Conservation (phyloP, 2,888 invertebrate genomes). For the Dryobotodes eremita region DNA sequence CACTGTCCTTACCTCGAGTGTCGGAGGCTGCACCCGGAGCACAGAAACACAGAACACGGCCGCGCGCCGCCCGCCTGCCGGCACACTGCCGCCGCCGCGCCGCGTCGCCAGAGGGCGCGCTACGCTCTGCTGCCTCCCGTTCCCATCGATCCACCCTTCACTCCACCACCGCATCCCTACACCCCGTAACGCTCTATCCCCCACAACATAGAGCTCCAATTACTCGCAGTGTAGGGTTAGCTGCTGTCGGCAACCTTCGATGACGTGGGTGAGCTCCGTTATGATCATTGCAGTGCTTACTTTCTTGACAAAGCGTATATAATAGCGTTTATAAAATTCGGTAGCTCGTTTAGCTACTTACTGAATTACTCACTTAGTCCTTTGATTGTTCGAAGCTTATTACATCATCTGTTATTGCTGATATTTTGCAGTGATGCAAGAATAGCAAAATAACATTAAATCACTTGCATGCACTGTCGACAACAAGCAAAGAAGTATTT, state of each 20-base stretch:
- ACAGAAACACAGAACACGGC: constrained; percentile 73
- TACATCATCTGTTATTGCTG: constrained; percentile 9
- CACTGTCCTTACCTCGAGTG: constrained; percentile 74
- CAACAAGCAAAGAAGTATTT: neutral
- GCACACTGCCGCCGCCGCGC: constrained; percentile 76
- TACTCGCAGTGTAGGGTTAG: constrained; percentile 49
- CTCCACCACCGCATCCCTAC: constrained; percentile 58
- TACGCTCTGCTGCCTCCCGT: constrained; percentile 70
- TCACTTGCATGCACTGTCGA: neutral
- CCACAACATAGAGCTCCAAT: constrained; percentile 71
- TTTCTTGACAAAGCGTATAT: constrained; percentile 41
- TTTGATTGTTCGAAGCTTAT: constrained; percentile 22
- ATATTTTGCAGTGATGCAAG: constrained; percentile 1
- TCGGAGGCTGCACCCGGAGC: constrained; percentile 65
- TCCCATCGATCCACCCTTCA: constrained; percentile 86
- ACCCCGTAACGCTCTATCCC: constrained; percentile 65
- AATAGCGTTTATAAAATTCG: constrained; percentile 11
- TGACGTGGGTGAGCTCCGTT: constrained; percentile 73
- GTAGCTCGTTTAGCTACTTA: constrained; percentile 11
- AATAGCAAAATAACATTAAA: neutral
- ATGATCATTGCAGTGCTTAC: constrained; percentile 77
- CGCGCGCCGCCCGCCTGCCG: constrained; percentile 75
- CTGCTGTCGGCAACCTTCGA: constrained; percentile 67
- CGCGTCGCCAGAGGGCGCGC: constrained; percentile 76
- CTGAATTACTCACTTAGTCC: constrained; percentile 41